phyloP scores from a whole-genome alignment of 1,140 invertebrate species.

The Saccostrea glomerata region DNA sequence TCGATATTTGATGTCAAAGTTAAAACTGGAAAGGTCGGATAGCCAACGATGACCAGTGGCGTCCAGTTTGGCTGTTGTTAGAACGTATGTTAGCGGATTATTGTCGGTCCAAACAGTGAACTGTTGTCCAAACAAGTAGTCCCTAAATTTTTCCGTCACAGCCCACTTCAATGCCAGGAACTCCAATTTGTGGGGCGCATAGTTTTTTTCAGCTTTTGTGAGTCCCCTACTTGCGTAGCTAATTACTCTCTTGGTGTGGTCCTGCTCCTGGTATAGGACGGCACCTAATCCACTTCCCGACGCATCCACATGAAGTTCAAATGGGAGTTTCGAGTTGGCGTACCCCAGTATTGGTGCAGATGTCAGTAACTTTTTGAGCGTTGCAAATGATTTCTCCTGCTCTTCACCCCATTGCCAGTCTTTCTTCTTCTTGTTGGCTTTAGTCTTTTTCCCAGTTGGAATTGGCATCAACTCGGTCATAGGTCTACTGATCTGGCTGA shows the following conservation, averaged over 20 bases:
- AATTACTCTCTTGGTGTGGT: constrained; percentile 58
- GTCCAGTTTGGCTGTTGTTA: too few relatives aligned
- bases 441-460: background rate
- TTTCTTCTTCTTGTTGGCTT: constrained; percentile 36
- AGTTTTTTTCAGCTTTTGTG: constrained; percentile 47
- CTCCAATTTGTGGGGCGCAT: constrained; percentile 47
- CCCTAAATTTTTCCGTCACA: constrained; percentile 44
- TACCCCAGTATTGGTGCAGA: constrained; percentile 35
- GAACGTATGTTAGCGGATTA: too few relatives aligned
- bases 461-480: too few relatives aligned
- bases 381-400: constrained; percentile 38
- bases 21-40: too few relatives aligned
- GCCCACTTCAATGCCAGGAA: constrained; percentile 42
- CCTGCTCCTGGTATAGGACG: constrained; percentile 65
- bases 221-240: constrained; percentile 52
- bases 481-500: constrained; percentile 14
- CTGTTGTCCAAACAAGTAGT: constrained; percentile 49
- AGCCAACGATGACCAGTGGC: too few relatives aligned
- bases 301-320: constrained; percentile 59
- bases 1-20: too few relatives aligned
- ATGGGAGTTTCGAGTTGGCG: constrained; percentile 47
- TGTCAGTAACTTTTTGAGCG: constrained; percentile 32
- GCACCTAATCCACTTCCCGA: constrained; percentile 61
- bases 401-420: constrained; percentile 42
- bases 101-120: constrained; percentile 17